Base-by-base conservation (phyloP, 2,113 vertebrate genomes). In the Meleagris gallopavo region DNA sequence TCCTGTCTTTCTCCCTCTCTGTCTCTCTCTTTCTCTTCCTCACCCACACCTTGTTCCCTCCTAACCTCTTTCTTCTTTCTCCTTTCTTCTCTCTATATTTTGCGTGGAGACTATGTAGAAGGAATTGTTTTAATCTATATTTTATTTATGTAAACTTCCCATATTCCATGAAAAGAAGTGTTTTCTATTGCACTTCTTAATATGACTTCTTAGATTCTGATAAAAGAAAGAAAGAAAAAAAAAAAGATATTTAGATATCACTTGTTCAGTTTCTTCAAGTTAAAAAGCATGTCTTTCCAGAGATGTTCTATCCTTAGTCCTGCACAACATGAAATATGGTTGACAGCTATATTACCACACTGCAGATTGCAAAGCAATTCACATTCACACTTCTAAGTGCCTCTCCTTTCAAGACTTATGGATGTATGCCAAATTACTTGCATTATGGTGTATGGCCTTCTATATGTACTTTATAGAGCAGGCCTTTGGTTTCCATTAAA, bases 331-430 rank as follows among this genome's bases (percentile, higher is more conserved):
- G 93, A 97, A 95, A 95, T 96, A 96, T 86, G 90, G 85, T 86
- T 95, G 94, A 96, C 95, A 95, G 94, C 91, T 97, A 91, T 95
- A 95, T 97, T 93, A 95, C 90, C 76, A 95, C 85, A 69, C 83
- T 90, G 95, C 95, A 95, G 92, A 96, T 89, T 95, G 94, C 91
- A 88, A 95, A 88, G 94, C 91, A 97, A 94, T 96, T 97, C 94
- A 93, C 94, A 94, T 94, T 95, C 96, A 95, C 94, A 95, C 90
- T 96, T 94, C 69, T 91, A 95, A 97, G 91, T 96, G 95, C 79
- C 57, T 95, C 72, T 96, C 72, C 84, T 89, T 95, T 95, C 86
- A 87, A 95, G 91, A 94, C 91, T 95, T 95, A 95, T 88, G 94
- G 95, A 96, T 65, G 72, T 86, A 67, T 86, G 87, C 94, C 94